Percentiles rank a stretch among this genome's conserved stretches.
phyloP scores from a whole-genome alignment of 2,888 invertebrate genomes.

The Limnephilus marmoratus region DNA sequence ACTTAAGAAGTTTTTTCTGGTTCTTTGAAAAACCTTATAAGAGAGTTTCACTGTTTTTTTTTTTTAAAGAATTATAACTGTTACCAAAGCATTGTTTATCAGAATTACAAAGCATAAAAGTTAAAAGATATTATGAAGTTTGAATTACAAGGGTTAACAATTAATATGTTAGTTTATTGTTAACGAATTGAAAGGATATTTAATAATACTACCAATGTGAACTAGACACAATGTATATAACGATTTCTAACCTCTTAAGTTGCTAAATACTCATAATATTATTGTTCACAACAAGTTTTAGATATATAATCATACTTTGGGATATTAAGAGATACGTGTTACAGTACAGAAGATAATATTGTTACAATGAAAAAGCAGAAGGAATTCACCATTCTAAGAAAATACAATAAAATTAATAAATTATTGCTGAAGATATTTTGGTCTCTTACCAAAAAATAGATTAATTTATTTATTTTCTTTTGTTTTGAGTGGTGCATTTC shows the following conservation, averaged over 20 bases:
- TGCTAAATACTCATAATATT: neutral
- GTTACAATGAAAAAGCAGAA: neutral
- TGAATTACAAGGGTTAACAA: neutral
- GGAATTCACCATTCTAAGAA: neutral
- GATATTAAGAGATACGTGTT: constrained; percentile 20
- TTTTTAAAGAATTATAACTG: neutral
- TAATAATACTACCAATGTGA: neutral
- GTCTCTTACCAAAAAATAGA: neutral
- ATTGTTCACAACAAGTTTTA: neutral
- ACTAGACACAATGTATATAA: neutral
- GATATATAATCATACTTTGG: constrained; percentile 17
- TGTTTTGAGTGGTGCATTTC: neutral
- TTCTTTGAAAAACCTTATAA: too few relatives aligned
- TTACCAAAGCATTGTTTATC: neutral
- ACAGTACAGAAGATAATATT: constrained; percentile 13
- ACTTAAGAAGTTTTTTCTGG: too few relatives aligned
- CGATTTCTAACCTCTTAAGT: neutral
- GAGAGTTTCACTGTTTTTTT: neutral
- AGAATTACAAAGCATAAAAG: neutral
- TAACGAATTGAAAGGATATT: constrained; percentile 13
- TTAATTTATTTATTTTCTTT: neutral
- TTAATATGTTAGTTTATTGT: neutral
- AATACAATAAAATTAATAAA: neutral
- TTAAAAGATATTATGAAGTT: neutral
- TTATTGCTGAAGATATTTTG: neutral